These are phyloP conservation scores for Diacarnus erythraeanus DNA, from an alignment of 37 sponge, comb jelly and placozoan genomes.

Conservation along the genomic window DNA sequence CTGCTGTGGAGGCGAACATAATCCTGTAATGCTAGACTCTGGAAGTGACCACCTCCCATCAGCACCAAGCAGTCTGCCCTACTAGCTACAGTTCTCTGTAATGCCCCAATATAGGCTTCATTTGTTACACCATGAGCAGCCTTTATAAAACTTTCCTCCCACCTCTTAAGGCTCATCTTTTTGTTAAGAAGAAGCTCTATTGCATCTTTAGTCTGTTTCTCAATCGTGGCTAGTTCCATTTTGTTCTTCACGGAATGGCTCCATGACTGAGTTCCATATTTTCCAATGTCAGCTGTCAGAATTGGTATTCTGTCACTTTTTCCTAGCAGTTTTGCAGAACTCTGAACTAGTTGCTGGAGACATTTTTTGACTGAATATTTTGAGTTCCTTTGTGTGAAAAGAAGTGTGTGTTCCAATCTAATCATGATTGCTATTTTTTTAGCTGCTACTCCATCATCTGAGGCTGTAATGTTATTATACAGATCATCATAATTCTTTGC, in stretches of 20 bases:
- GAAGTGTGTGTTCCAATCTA: slow-evolving; percentile 5
- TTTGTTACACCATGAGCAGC: background rate
- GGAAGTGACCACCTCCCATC: slow-evolving; percentile 16
- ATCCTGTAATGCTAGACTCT: background rate
- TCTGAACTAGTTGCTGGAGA: background rate
- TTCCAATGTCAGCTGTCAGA: slow-evolving; percentile 14
- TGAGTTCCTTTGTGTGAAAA: background rate
- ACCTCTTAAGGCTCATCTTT: background rate
- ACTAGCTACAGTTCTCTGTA: slow-evolving; percentile 20
- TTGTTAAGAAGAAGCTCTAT: background rate
- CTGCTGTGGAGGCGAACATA: slow-evolving; percentile 3
- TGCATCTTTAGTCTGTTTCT: background rate
- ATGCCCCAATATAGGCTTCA: slow-evolving; percentile 12
- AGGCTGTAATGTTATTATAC: too few relatives aligned
- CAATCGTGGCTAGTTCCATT: background rate
- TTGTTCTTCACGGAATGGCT: background rate
- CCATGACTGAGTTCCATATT: slow-evolving; percentile 17
- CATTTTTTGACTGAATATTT: background rate
- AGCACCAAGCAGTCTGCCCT: slow-evolving; percentile 25
- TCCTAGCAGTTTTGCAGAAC: background rate
- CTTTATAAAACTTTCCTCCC: slow-evolving; percentile 30
- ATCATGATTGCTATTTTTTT: slow-evolving; percentile 14
- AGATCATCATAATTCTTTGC: background rate
- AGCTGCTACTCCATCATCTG: too few relatives aligned
- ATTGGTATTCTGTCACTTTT: background rate